Conservation (phyloP, 1,140 invertebrate species). For the Phortica variegata region DNA sequence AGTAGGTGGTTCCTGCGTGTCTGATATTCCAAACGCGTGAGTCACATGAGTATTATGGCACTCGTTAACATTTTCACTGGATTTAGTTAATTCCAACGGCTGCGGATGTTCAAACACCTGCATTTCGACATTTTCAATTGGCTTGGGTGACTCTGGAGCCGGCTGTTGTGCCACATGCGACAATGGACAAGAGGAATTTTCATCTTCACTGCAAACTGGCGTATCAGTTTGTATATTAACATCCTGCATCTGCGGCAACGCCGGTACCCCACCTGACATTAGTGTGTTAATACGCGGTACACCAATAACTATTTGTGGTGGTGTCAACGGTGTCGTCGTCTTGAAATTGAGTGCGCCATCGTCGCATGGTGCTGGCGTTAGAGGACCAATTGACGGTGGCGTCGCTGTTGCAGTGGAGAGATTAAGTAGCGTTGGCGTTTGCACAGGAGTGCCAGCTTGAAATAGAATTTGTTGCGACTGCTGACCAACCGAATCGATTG, state of each 20-base stretch:
- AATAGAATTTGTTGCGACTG: slow-evolving; percentile 38
- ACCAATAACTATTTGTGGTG: slow-evolving; percentile 19
- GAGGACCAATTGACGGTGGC: slow-evolving; percentile 1
- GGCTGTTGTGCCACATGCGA: slow-evolving; percentile 19
- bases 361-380: slow-evolving; percentile 23
- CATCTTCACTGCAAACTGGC: slow-evolving; percentile 58
- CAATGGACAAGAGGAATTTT: slow-evolving; percentile 37
- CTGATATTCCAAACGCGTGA: no score
- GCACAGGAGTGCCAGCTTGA: slow-evolving; percentile 30
- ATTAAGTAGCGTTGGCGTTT: slow-evolving; percentile 39
- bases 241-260: slow-evolving; percentile 66
- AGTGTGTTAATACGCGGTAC: slow-evolving; percentile 5
- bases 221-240: slow-evolving; percentile 79
- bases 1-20: no score
- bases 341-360: slow-evolving; percentile 41
- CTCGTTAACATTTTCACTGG: slow-evolving; percentile 36
- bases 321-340: slow-evolving; percentile 35
- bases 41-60: slow-evolving; percentile 41
- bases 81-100: slow-evolving; percentile 46
- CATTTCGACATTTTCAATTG: slow-evolving; percentile 2
- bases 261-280: slow-evolving; percentile 7
- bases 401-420: slow-evolving; percentile 39
- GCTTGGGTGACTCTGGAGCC: slow-evolving; percentile 10
- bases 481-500: slow-evolving; percentile 33
- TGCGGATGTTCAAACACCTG: slow-evolving; percentile 7